phyloP scores from a whole-genome alignment of 2,797 vertebrate species.

The Heteromormyrus szaboi region DNA sequence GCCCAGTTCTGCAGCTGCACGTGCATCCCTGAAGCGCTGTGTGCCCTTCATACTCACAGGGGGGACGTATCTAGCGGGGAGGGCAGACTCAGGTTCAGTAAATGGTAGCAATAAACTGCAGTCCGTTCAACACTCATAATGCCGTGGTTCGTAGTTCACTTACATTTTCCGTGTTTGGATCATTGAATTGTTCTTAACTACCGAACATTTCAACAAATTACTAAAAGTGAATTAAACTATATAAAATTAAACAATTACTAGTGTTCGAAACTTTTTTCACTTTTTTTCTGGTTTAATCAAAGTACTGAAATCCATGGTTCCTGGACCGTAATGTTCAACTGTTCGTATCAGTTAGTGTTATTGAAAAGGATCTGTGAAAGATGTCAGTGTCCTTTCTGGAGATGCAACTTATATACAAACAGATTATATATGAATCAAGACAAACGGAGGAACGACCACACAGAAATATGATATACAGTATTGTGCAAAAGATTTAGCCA shows the following conservation, averaged over 20 bases:
- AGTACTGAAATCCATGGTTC: not conserved
- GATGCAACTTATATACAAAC: not conserved
- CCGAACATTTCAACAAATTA: not conserved
- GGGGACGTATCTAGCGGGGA: not conserved
- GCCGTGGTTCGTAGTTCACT: not conserved
- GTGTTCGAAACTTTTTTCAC: not conserved
- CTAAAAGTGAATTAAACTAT: not conserved
- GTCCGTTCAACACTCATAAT: not conserved
- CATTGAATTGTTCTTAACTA: not conserved
- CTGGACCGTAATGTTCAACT: not conserved
- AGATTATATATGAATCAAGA: not conserved
- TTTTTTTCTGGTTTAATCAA: not conserved
- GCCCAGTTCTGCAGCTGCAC: constrained; percentile 33
- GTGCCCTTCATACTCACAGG: constrained; percentile 35
- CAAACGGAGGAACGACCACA: not conserved
- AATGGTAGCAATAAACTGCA: not conserved
- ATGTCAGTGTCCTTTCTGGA: not conserved
- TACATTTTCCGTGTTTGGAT: not conserved
- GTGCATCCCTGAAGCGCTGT: constrained; percentile 38
- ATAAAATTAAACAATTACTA: not conserved
- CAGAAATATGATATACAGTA: not conserved
- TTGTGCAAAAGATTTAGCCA: not conserved
- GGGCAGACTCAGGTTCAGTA: not conserved
- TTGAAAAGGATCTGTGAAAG: not conserved
- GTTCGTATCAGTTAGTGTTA: not conserved